Conservation (phyloP, 1,140 invertebrate genomes). For the Anagrus nilaparvatae region DNA sequence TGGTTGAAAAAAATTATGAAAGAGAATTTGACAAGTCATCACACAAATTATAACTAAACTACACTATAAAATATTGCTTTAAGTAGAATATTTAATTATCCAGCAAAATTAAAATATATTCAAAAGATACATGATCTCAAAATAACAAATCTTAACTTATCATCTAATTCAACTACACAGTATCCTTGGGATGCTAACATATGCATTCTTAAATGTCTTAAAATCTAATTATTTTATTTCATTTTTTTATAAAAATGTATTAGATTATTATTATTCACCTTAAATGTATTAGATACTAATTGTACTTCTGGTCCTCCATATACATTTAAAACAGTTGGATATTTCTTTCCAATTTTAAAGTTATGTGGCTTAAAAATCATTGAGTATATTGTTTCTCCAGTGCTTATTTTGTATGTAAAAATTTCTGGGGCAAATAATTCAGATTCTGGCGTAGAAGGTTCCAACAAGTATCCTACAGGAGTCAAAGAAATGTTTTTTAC, state of each 20-base stretch:
- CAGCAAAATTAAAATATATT: no score
- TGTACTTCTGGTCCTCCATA: conserved; percentile 98
- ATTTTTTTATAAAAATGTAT: not conserved
- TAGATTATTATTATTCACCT: conserved; percentile 47
- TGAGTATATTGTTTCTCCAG: conserved; percentile 71
- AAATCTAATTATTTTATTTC: no score
- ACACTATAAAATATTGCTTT: no score
- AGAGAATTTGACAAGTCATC: no score
- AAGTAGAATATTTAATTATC: no score
- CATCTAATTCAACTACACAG: conserved; percentile 89
- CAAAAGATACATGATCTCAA: no score
- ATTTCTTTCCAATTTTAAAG: conserved; percentile 63
- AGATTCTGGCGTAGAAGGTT: conserved; percentile 49
- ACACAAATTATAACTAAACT: no score
- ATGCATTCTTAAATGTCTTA: conserved; percentile 81
- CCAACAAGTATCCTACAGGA: conserved; percentile 58
- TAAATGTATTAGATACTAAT: conserved; percentile 92
- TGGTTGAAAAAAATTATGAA: no score
- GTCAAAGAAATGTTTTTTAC: conserved; percentile 56
- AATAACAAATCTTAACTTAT: no score
- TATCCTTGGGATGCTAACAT: conserved; percentile 95
- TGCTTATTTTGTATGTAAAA: conserved; percentile 59
- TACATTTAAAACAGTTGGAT: conserved; percentile 92
- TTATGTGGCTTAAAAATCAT: conserved; percentile 87
- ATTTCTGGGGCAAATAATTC: conserved; percentile 60